Evolutionary conservation across 1,140 invertebrate genomes (phyloP).

Genomic region (Leguminivora glycinivorella): DNA sequence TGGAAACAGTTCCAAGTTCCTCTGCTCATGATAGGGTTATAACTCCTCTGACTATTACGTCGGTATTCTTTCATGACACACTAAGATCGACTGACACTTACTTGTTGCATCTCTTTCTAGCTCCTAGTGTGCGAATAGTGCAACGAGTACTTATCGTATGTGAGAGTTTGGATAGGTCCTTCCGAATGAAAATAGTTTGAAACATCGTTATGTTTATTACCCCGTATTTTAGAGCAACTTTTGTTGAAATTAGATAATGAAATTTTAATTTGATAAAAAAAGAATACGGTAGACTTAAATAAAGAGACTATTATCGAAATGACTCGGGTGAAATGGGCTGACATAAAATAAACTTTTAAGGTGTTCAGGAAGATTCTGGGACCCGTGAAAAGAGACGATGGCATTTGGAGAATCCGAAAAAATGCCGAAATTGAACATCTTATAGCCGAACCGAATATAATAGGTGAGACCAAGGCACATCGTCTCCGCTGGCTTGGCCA

Average conservation of each 20-base stretch:
- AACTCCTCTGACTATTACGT: constrained; percentile 15
- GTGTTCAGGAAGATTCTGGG: no score
- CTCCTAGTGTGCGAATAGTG: not conserved
- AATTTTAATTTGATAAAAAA: constrained; percentile 20
- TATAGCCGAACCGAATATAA: no score
- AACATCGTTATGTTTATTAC: constrained; percentile 1
- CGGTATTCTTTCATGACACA: not conserved
- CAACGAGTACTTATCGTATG: not conserved
- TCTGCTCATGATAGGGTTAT: constrained; percentile 24
- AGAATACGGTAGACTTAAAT: not conserved
- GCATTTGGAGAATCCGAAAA: no score
- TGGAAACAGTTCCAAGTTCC: constrained; percentile 24
- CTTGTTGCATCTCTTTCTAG: not conserved
- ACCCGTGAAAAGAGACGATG: no score
- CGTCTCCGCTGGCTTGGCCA: no score
- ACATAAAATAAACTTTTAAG: not conserved
- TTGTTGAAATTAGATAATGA: constrained; percentile 22
- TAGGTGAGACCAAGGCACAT: no score
- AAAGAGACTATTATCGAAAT: not conserved
- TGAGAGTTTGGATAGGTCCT: not conserved
- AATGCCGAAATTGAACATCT: no score
- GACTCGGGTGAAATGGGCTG: not conserved
- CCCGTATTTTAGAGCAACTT: not conserved
- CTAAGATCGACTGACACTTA: not conserved
- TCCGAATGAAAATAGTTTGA: constrained; percentile 12